Percentiles rank a stretch among this genome's conserved stretches.
phyloP scores from a whole-genome alignment of 2,113 vertebrate species.

The Sebastes fasciatus region DNA sequence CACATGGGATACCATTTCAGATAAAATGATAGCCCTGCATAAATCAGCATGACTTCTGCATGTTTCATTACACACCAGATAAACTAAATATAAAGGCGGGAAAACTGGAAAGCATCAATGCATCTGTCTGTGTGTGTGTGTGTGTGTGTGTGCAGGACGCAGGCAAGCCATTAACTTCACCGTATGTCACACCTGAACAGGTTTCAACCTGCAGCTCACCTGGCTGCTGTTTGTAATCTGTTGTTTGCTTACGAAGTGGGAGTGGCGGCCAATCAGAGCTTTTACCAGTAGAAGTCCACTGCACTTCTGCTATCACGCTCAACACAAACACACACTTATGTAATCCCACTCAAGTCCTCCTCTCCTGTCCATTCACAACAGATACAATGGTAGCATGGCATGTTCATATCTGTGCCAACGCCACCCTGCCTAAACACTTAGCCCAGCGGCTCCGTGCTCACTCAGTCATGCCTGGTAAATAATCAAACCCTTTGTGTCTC shows the following conservation, averaged over 20 bases:
- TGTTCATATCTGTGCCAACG: constrained; percentile 29
- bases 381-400: constrained; percentile 15
- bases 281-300: constrained; percentile 26
- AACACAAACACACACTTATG: constrained; percentile 6
- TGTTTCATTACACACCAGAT: constrained; percentile 46
- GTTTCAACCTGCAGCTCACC: constrained; percentile 68
- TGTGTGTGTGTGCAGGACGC: neutral
- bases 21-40: constrained; percentile 46
- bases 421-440: constrained; percentile 1
- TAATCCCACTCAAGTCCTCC: constrained; percentile 34
- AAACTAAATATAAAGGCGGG: constrained; percentile 18
- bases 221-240: constrained; percentile 54
- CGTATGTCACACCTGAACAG: constrained; percentile 63
- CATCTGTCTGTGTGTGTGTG: neutral
- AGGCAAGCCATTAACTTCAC: constrained; percentile 14
- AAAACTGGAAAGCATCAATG: constrained; percentile 17
- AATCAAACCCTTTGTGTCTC: constrained; percentile 40
- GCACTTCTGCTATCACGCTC: constrained; percentile 10
- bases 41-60: constrained; percentile 42
- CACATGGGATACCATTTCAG: constrained; percentile 44
- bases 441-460: constrained; percentile 1
- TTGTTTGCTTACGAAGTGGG: constrained; percentile 63
- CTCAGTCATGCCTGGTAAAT: constrained; percentile 50
- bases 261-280: constrained; percentile 66
- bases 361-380: constrained; percentile 31